Evolutionary conservation across 1,140 invertebrate species (phyloP), one percentile per base, ranked within the genome.

Genomic region (Drosophila athabasca): DNA sequence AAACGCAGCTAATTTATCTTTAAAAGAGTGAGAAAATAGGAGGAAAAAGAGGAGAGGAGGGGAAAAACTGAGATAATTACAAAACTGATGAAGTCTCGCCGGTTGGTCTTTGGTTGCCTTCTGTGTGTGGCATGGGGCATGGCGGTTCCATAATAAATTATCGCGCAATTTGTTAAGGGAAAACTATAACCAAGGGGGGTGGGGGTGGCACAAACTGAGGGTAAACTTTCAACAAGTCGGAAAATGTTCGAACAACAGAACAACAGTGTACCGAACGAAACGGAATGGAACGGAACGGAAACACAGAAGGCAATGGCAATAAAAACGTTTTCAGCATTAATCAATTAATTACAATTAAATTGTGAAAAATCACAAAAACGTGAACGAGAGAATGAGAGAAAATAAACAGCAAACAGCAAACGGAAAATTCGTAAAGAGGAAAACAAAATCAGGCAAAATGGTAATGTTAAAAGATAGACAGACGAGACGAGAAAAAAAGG

Each of bases 311-410:
- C 76, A 79, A 79, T 79, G 41, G 62, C 76, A 79, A 79, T 79
- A 79, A 80, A 75, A 79, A 57, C 46, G 70, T 74, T 74, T 74
- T 46, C 69, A 74, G 58, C 77, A 62, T 76, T 76, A 80, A 80
- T 80, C 77, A 80, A 80, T 80, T 79, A 79, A 69, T 75, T 79
- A 75, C 76, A 79, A 79, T 79, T 80, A 79, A 76, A 80, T 80
- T 75, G 71, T 71, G 77, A 61, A 80, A 68, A 80, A 80, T 80
- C 77, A 80, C 71, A 79, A 74, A 79, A 79, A 79, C 76, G 76
- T 79, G 76, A 69, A 19, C 17, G 31, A 31, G 31, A 31, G 35
- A 39, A 4, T 0, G 31, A 9, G 31, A 35, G 9, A 31, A 31
- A 31, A 35, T 8, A 35, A 35, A 35, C 2, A 35, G 9, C 31